Evolutionary conservation across 2,113 vertebrate species (phyloP), one percentile per base, ranked within the genome.

Genomic region (Salvelinus sp.): DNA sequence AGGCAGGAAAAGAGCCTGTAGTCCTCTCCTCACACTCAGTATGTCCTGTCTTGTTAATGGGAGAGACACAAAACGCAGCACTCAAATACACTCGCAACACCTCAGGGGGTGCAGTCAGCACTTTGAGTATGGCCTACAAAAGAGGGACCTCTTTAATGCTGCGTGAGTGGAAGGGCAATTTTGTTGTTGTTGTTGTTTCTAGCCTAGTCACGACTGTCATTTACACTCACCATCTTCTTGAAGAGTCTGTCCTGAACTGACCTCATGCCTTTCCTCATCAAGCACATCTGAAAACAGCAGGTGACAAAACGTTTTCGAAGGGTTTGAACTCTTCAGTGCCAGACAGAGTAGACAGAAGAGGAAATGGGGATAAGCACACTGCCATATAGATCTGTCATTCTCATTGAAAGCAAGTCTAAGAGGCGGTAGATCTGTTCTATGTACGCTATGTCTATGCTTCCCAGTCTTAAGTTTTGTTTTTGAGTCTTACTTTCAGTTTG

Each of bases 251-350:
- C 91, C 86, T 95, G 93, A 70, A 91, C 76, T 38, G 88, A 90
- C 87, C 89, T 94, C 88, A 95, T 91, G 82, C 92, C 91, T 76
- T 92, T 90, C 76, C 77, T 93, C 76, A 93, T 90, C 76, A 91
- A 73, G 72, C 82, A 84, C 90, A 95, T 93, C 94, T 95, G 88
- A 67, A 79, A 89, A 79, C 66, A 87, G 69, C 74, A 83, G 70
- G 28, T n/a, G 79, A 75, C n/a, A 47, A 3, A 16, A 80, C 50
- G 47, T 14, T 54, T 54, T 54, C 0, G 72, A 10, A 81, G 14
- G 13, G 66, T 28, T 64, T 20, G 7, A 69, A 10, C 38, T 44
- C 38, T 44, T 76, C 38, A n/a, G 16, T 4, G 25, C 38, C 58
- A 62, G 22, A 48, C 57, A n/a, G 14, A 65, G 63, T 18, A 72